Base-by-base conservation (phyloP, 2,113 vertebrate genomes). In the Labrus mixtus region DNA sequence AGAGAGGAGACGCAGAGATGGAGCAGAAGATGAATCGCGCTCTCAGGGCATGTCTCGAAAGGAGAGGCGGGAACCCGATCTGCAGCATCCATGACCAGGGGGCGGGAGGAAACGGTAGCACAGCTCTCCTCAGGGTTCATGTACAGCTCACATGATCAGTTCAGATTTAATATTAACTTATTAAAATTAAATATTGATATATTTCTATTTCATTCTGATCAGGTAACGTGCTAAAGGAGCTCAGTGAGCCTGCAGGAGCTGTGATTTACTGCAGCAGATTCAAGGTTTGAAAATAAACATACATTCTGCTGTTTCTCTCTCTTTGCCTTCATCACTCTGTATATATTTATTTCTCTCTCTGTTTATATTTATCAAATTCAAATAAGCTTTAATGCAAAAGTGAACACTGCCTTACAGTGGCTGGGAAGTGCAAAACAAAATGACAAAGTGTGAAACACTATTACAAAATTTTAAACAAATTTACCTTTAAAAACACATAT, bases 11-110 rank as follows among this genome's bases (percentile, higher is more conserved):
- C 17, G 95, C 97, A 0, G 97, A 98, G 87, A 97, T 98, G 97
- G 97, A 97, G 85, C 97, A 97, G 88, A 97, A 97, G 88, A 97
- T 98, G 97, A 97, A 98, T 79, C 93, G 97, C 0, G 95, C 96
- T 56, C 93, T 98, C 41, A 91, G 97, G 71, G 96, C 96, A 2
- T 98, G 97, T 59, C 82, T 97, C 85, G 97, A 98, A 66, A 89
- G 92, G 16, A 73, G 87, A 0, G 33, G 12, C 0, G 87, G 91
- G 46, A 98, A 98, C 73, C 97, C 97, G 3, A 94, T 98, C 87
- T 96, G 96, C 64, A 97, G 96, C 73, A 96, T 98, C 33, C 97
- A 98, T 6, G 97, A 98, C 79, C 97, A 98, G 91, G 97, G 97
- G 0, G 96, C 97, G 0, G 97, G 97, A 39, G 97, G 97, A 76